Conservation (phyloP, 2,888 invertebrate species). For the Tromatobia lineatoria region DNA sequence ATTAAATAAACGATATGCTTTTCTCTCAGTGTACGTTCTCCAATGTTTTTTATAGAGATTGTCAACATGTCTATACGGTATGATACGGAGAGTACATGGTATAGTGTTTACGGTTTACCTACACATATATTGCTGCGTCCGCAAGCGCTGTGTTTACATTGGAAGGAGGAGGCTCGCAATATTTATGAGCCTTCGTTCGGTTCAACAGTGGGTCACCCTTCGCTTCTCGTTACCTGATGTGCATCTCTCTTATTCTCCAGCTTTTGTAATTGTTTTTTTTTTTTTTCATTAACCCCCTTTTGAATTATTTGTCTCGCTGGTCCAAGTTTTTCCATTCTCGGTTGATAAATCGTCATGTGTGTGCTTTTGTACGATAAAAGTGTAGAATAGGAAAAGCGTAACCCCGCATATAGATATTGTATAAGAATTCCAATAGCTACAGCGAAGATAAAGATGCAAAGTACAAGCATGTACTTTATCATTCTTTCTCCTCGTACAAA, state of each 20-base stretch:
- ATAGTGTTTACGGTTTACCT: constrained; percentile 29
- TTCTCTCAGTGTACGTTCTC: no score
- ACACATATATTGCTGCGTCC: constrained; percentile 12
- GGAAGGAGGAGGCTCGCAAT: constrained; percentile 53
- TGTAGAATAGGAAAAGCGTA: background rate
- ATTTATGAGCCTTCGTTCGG: constrained; percentile 53
- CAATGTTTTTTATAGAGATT: constrained; percentile 11
- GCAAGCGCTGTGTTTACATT: constrained; percentile 42
- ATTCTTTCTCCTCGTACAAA: background rate
- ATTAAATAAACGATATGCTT: no score
- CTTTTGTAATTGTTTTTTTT: constrained; percentile 6
- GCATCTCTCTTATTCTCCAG: constrained; percentile 2
- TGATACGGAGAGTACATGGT: background rate
- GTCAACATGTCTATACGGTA: background rate
- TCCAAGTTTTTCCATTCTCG: background rate
- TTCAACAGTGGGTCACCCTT: constrained; percentile 40
- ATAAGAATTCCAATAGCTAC: background rate
- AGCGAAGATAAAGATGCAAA: background rate
- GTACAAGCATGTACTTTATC: background rate
- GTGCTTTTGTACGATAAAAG: background rate
- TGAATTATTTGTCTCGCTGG: background rate
- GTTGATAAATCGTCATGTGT: background rate
- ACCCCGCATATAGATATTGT: background rate
- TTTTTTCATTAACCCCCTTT: constrained; percentile 4
- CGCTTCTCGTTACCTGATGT: constrained; percentile 22